Percentiles rank a stretch among this genome's conserved stretches.
Conservation (phyloP, 2,113 vertebrate genomes). For the Oophaga pumilio region DNA sequence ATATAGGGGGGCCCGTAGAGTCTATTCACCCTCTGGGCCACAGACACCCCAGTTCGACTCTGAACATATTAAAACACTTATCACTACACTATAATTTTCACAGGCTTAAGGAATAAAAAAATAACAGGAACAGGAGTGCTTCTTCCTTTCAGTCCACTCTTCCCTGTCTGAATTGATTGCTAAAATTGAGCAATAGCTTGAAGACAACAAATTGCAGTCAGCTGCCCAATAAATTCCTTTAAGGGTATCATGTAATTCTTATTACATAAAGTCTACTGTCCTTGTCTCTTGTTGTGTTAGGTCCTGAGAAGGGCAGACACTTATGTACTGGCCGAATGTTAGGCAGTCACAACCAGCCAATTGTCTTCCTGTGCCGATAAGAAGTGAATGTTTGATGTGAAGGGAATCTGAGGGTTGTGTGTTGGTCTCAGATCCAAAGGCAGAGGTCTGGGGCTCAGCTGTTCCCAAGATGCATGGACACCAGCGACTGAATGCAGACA, state of each 20-base stretch:
- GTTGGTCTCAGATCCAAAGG: conserved; percentile 22
- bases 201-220: neutral
- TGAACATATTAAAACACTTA: no score
- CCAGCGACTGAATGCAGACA: conserved; percentile 12
- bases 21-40: no score
- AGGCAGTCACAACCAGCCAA: neutral
- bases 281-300: neutral
- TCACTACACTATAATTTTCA: no score
- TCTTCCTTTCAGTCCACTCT: no score
- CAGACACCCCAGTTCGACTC: no score
- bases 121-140: no score
- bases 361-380: neutral
- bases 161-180: neutral
- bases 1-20: no score
- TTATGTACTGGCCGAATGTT: neutral
- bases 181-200: neutral
- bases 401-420: neutral
- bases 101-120: no score
- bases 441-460: conserved; percentile 45
- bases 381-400: conserved; percentile 33
- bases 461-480: conserved; percentile 9
- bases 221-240: neutral
- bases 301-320: neutral
- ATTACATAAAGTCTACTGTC: neutral
- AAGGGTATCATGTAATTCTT: neutral